phyloP scores from a whole-genome alignment of 2,113 vertebrate species.

The Synodontis membranacea region DNA sequence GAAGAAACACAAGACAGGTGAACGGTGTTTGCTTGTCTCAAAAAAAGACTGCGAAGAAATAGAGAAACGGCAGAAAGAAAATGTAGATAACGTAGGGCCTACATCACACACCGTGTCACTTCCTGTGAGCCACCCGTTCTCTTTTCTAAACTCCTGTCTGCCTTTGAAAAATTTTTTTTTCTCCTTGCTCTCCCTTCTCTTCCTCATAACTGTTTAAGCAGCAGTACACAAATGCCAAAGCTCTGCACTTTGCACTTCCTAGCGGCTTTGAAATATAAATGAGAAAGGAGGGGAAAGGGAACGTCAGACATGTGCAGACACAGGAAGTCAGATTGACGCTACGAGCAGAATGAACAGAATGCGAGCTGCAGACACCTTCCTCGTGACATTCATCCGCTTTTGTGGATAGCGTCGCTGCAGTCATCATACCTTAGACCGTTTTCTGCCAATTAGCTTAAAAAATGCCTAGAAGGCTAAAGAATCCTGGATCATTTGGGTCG shows the following conservation, averaged over 20 bases:
- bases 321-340: slow-evolving; percentile 6
- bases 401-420: neutral
- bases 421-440: no score
- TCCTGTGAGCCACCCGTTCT: neutral
- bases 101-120: neutral
- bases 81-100: neutral
- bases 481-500: neutral
- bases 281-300: slow-evolving; percentile 13
- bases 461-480: neutral
- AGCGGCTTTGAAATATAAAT: slow-evolving; percentile 51
- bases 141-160: neutral
- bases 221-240: slow-evolving; percentile 28
- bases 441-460: neutral
- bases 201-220: slow-evolving; percentile 20
- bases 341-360: neutral
- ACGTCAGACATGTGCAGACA: neutral
- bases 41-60: neutral
- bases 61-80: neutral
- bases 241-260: slow-evolving; percentile 41
- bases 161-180: neutral
- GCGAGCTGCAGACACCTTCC: neutral
- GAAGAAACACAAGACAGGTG: neutral
- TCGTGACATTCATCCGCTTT: neutral
- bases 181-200: neutral
- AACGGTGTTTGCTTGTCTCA: neutral